Base-by-base conservation (phyloP, 2,113 vertebrate species). In the Passerina amoena region DNA sequence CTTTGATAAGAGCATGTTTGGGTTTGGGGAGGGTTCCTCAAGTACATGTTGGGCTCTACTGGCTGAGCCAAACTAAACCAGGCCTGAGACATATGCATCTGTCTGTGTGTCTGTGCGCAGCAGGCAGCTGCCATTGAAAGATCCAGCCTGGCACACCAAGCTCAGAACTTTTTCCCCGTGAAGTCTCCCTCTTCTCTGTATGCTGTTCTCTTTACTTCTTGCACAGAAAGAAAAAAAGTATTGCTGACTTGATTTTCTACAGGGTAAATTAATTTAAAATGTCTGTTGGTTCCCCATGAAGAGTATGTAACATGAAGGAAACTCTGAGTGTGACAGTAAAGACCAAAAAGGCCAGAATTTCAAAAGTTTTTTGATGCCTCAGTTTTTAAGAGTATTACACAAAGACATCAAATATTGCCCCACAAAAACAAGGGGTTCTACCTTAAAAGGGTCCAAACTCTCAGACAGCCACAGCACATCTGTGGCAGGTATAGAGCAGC, bases 11-110 rank as follows among this genome's bases (percentile, higher is more conserved):
- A 81, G 22, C 12, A 7, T 86, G 57, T 15, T 82, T 82, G 82
- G 27, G 11, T 91, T 75, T 75, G 35, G 51, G 38, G 14, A 71
- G 56, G 12, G 38, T 20, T 92, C 37, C 69, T 88, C 44, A 53
- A 75, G 28, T 56, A 33, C 51, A 30, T 35, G 7, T 60, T 56
- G 72, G 69, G 61, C 53, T 57, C 57, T 63, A n/a, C 57, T 2
- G 1, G 12, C n/a, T 82, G 31, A 78, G 57, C 72, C 86, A 90
- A 94, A 54, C 64, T 72, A 38, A 86, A 71, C 53, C 60, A 64
- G 60, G 15, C 22, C 53, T 28, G 4, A 6, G 9, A 78, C 1
- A 0, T 30, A 4, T 35, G 37, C 2, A 0, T 22, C 6, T 57
- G 31, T 24, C 13, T 27, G 40, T 54, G 38, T 54, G 65, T 68